phyloP scores from a whole-genome alignment of 2,113 vertebrate genomes.

The Neotragus pygmaeus region DNA sequence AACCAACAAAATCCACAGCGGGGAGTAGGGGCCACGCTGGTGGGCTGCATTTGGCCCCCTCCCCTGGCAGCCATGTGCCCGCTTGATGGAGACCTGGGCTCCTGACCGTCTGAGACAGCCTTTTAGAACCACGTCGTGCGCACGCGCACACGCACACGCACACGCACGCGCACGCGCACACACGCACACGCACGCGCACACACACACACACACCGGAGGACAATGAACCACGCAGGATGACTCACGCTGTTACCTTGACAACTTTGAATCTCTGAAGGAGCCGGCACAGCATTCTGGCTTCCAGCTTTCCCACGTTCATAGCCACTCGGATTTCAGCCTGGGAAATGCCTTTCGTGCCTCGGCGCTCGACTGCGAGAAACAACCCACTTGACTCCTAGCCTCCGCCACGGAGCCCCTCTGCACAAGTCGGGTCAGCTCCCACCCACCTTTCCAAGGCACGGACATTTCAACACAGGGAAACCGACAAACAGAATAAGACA shows the following conservation, averaged over 20 bases:
- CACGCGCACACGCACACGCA: accelerated
- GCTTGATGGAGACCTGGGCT: not conserved
- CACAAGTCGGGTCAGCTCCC: not conserved
- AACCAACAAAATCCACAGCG: not conserved
- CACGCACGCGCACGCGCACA: accelerated
- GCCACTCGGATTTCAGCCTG: slow-evolving; percentile 85
- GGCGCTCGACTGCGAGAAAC: slow-evolving; percentile 85
- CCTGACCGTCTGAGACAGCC: accelerated
- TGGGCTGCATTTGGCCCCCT: not conserved
- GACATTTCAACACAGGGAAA: not conserved
- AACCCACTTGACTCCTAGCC: not conserved
- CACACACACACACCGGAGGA: not conserved
- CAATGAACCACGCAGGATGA: accelerated
- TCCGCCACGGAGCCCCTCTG: not conserved
- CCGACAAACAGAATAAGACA: not conserved
- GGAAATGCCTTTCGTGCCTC: slow-evolving; percentile 91
- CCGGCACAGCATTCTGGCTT: slow-evolving; percentile 93
- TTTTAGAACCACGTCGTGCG: accelerated
- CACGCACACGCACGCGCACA: accelerated
- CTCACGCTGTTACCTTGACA: slow-evolving; percentile 84
- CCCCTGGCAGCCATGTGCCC: accelerated
- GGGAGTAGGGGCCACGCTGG: not conserved
- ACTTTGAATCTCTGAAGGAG: slow-evolving; percentile 88
- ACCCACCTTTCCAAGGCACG: too few species aligned
- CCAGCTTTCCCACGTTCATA: slow-evolving; percentile 93